Evolutionary conservation across 2,797 vertebrate genomes (phyloP).

Genomic region (Betta splendens): DNA sequence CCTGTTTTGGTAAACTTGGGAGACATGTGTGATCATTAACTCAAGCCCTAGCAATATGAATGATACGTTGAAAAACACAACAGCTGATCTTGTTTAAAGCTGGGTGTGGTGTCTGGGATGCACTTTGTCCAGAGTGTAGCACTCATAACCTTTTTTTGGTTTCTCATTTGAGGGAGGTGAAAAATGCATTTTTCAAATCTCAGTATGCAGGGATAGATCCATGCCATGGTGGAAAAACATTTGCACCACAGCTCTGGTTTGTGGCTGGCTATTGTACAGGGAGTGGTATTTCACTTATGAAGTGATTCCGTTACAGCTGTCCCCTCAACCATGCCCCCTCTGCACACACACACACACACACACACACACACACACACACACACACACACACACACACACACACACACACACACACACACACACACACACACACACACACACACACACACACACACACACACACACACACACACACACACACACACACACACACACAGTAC

Average conservation of each 20-base stretch:
- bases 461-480: conserved; percentile 62
- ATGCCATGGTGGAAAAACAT: conserved; percentile 88
- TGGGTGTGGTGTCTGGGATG: too few species aligned
- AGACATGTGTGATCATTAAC: conserved; percentile 56
- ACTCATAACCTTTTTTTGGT: conserved; percentile 63
- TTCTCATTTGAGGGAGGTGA: conserved; percentile 75
- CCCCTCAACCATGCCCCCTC: conserved; percentile 71
- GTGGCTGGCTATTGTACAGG: conserved; percentile 88
- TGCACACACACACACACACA: conserved; percentile 68
- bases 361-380: conserved; percentile 42
- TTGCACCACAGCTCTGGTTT: conserved; percentile 88
- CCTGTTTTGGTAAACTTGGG: conserved; percentile 64
- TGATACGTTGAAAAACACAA: conserved; percentile 27
- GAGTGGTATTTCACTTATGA: conserved; percentile 92
- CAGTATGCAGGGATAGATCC: conserved; percentile 80
- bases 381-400: conserved; percentile 63
- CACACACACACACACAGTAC: conserved; percentile 43
- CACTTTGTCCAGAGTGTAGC: conserved; percentile 37
- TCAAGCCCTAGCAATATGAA: conserved; percentile 17
- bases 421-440: conserved; percentile 42
- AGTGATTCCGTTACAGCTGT: conserved; percentile 87
- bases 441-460: conserved; percentile 63
- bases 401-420: conserved; percentile 65
- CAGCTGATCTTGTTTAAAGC: conserved; percentile 31
- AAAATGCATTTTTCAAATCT: conserved; percentile 77